Base-by-base conservation (phyloP, 64 coral and sea anemone genomes). In the Astreopora myriophthalma region DNA sequence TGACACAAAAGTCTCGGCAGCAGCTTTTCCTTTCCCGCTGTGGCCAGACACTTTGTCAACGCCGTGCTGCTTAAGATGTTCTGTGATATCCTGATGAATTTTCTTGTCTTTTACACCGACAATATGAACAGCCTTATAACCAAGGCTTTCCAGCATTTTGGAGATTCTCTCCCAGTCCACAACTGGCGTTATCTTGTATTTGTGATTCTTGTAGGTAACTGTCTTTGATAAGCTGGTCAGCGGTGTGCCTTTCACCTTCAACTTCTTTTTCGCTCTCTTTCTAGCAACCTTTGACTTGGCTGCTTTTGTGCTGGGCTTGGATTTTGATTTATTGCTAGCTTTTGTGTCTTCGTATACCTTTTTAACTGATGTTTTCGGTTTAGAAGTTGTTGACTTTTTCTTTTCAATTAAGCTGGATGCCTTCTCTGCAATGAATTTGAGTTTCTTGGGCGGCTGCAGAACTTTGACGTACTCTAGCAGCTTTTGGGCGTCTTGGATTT, bases 101-200 rank as follows among this genome's bases (percentile, higher is more conserved):
- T 93, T 92, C 26, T 97, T 94, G 79, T 90, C 75, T 71, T 91
- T 61, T 20, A 70, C 61, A 49, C 87, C 87, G 64, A 97, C 91
- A 6, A 97, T 89, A 55, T 97, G 92, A 32, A 97, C 83, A 23
- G 95, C 95, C 64, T 97, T 97, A 70, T 94, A 97, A 8, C 95
- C 95, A 60, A 97, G 92, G 27, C 91, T 76, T 74, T 94, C 93
- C 22, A 97, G 36, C 95, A 97, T 97, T 32, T 90, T 93, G 28
- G 92, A 94, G 36, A 97, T 97, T 36, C 93, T 90, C 35, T 57
- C 76, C 95, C 95, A 97, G 82, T 97, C 91, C 37, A 97, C 95
- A 23, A 97, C 85, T 0, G 95, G 95, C 1, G 95, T 97, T 34
- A 97, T 94, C 84, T 94, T 97, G 73, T 97, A 97, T 34, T 97